phyloP scores from a whole-genome alignment of 2,888 invertebrate species.

The Chaetogeoica ovagalla region DNA sequence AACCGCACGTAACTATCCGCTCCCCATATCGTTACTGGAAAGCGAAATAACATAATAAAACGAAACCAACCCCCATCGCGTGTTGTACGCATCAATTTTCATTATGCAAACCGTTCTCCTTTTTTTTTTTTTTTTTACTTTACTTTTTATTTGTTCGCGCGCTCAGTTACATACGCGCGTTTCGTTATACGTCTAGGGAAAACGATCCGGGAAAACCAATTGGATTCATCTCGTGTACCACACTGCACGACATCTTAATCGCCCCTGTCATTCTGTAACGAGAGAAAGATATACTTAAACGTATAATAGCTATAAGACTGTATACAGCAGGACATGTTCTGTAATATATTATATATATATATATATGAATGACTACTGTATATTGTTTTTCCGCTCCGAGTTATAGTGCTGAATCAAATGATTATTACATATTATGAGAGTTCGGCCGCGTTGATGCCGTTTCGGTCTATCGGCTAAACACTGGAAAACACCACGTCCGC shows the following conservation, averaged over 20 bases:
- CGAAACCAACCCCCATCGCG: constrained; percentile 33
- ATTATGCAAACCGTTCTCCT: constrained; percentile 37
- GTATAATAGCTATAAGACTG: too few species aligned
- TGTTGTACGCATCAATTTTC: constrained; percentile 40
- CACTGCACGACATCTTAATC: constrained; percentile 32
- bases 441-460: too few species aligned
- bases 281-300: background rate
- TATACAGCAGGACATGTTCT: too few species aligned
- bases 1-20: constrained; percentile 15
- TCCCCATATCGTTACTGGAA: constrained; percentile 32
- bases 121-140: background rate
- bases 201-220: constrained; percentile 1
- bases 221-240: constrained; percentile 25
- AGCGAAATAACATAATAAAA: constrained; percentile 33
- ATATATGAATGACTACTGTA: too few species aligned
- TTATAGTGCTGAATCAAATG: too few species aligned
- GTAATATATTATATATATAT: too few species aligned
- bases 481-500: too few species aligned
- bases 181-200: background rate
- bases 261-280: constrained; percentile 33
- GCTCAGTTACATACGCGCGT: background rate
- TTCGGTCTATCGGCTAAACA: too few species aligned
- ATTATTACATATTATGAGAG: too few species aligned
- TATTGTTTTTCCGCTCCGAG: too few species aligned
- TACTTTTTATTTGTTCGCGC: background rate